Evolutionary conservation across 2,888 invertebrate genomes (phyloP).

Genomic region (Cryptocheilus praepositus): DNA sequence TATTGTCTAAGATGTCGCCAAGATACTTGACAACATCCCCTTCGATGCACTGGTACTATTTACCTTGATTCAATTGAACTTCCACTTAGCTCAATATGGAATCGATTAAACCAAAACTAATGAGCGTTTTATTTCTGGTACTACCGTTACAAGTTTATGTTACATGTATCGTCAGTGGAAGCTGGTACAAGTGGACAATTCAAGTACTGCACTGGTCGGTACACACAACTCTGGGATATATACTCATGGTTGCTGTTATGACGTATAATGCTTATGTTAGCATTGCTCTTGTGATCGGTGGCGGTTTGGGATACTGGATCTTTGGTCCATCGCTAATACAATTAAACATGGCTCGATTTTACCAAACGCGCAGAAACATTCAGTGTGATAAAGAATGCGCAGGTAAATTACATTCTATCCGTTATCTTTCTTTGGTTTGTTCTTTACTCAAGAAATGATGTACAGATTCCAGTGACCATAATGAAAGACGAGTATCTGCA

Average conservation of each 20-base stretch:
- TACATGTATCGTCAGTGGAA: conserved; percentile 46
- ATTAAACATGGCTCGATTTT: conserved; percentile 76
- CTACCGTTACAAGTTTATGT: neutral
- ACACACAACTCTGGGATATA: conserved; percentile 81
- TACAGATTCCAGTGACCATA: conserved; percentile 55
- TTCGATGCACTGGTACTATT: conserved; percentile 58
- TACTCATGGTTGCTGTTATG: conserved; percentile 86
- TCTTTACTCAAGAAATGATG: conserved; percentile 7
- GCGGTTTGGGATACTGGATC: conserved; percentile 78
- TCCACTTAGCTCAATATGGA: neutral
- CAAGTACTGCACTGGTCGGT: conserved; percentile 76
- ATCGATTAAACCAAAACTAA: conserved; percentile 7
- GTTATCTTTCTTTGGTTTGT: neutral
- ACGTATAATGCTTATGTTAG: conserved; percentile 83
- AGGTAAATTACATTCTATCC: conserved; percentile 50
- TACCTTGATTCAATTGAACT: conserved; percentile 3
- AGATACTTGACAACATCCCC: conserved; percentile 35
- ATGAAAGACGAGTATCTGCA: conserved; percentile 57
- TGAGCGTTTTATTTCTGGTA: neutral
- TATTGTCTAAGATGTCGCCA: conserved; percentile 68
- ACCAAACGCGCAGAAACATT: conserved; percentile 52
- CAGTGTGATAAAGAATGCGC: conserved; percentile 65
- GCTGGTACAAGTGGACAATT: conserved; percentile 73
- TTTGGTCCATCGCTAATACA: conserved; percentile 77
- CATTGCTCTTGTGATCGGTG: conserved; percentile 81